A percentile compares a stretch with the other conserved stretches of the same genome.
phyloP scores from a whole-genome alignment of 2,113 vertebrate species.

The Pelobates fuscus region DNA sequence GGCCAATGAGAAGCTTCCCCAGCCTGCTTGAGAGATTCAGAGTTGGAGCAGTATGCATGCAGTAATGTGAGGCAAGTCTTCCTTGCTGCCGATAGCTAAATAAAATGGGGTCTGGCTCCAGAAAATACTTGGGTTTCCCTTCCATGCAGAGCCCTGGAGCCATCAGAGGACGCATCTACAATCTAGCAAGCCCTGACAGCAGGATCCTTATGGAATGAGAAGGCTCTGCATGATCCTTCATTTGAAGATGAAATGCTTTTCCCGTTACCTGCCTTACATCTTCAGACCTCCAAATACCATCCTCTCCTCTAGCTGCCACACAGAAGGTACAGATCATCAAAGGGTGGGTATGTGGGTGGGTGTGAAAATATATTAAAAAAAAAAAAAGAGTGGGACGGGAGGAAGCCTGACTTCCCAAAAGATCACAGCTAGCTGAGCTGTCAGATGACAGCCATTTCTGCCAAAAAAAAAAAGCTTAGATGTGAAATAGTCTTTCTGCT shows the following conservation, averaged over 20 bases:
- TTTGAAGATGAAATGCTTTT: slow-evolving; percentile 97
- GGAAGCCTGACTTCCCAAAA: slow-evolving; percentile 52
- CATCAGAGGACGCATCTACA: slow-evolving; percentile 60
- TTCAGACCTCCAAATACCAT: slow-evolving; percentile 91
- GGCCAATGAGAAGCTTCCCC: slow-evolving; percentile 69
- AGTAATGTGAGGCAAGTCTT: slow-evolving; percentile 64
- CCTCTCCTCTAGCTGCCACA: slow-evolving; percentile 91
- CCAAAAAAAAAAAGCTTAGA: slow-evolving; percentile 52
- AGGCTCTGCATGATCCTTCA: slow-evolving; percentile 59
- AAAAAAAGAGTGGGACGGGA: slow-evolving; percentile 50
- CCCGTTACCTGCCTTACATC: slow-evolving; percentile 92
- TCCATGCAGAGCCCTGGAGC: slow-evolving; percentile 58
- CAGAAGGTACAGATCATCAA: slow-evolving; percentile 83
- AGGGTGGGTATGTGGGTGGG: slow-evolving; percentile 46
- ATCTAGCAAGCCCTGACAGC: slow-evolving; percentile 67
- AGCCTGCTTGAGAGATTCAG: slow-evolving; percentile 64
- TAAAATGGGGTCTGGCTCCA: slow-evolving; percentile 62
- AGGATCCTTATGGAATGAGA: slow-evolving; percentile 62
- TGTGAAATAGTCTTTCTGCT: slow-evolving; percentile 6
- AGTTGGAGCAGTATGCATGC: slow-evolving; percentile 64
- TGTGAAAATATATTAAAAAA: background rate
- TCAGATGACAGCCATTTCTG: slow-evolving; percentile 53
- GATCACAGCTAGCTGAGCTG: slow-evolving; percentile 53
- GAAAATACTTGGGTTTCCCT: slow-evolving; percentile 53
- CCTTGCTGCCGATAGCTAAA: slow-evolving; percentile 61